Percentiles rank a stretch among this genome's conserved stretches.
These are phyloP conservation scores for Aquatica leii DNA, from an alignment of 2,888 invertebrate genomes.

Conservation along the genomic window DNA sequence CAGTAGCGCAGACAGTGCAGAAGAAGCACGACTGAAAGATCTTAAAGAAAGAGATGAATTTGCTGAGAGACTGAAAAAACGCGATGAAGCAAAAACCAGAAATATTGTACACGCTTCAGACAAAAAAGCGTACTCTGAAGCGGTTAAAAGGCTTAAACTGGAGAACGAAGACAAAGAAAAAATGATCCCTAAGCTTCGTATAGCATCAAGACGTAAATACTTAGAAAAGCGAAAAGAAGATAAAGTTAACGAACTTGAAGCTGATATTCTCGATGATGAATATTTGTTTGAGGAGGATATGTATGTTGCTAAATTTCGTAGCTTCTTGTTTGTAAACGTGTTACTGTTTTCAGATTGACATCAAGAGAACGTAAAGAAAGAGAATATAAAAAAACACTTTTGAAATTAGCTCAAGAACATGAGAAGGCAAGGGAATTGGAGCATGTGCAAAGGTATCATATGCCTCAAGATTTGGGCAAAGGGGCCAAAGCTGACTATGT, in stretches of 20 bases:
- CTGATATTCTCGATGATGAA: conserved; percentile 95
- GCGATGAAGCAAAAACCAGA: conserved; percentile 88
- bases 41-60: conserved; percentile 94
- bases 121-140: conserved; percentile 82
- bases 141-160: conserved; percentile 87
- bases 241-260: conserved; percentile 94
- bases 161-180: conserved; percentile 87
- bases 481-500: conserved; percentile 76
- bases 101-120: conserved; percentile 76
- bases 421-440: conserved; percentile 93
- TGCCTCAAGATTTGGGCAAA: conserved; percentile 89
- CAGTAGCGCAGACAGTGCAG: conserved; percentile 74
- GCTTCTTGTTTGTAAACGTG: conserved; percentile 6
- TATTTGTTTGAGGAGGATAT: conserved; percentile 89
- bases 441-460: conserved; percentile 91
- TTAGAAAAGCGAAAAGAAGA: conserved; percentile 96
- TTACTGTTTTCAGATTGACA: conserved; percentile 77
- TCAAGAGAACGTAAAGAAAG: conserved; percentile 84
- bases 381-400: conserved; percentile 88
- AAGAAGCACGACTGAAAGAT: conserved; percentile 83
- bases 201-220: conserved; percentile 93
- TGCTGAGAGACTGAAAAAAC: conserved; percentile 83
- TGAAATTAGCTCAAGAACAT: conserved; percentile 94
- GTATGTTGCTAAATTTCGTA: conserved; percentile 67
- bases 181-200: conserved; percentile 85